Conservation (phyloP, 2,888 invertebrate species). For the Ormyrus rosae region DNA sequence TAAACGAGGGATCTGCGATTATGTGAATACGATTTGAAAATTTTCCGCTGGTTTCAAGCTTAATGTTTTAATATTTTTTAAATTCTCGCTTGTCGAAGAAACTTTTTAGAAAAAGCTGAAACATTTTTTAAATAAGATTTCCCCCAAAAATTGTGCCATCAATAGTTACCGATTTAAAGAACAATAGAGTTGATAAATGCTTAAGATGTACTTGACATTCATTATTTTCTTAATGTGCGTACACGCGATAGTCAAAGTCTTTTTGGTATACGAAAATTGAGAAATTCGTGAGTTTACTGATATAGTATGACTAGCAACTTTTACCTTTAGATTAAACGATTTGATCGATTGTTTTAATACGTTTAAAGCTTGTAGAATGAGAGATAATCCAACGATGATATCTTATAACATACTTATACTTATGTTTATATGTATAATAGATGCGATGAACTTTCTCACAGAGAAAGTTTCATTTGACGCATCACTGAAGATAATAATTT, state of each 20-base stretch:
- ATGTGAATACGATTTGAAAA: too few species aligned
- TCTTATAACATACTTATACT: constrained; percentile 40
- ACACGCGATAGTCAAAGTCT: constrained; percentile 25
- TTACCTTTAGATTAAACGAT: constrained; percentile 10
- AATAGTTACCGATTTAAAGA: constrained; percentile 19
- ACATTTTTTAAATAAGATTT: neutral
- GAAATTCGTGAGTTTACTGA: constrained; percentile 30
- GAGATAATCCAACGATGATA: constrained; percentile 31
- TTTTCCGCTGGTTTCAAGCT: too few species aligned
- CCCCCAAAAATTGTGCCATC: neutral
- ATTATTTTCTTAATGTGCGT: constrained; percentile 15
- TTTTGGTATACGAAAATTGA: constrained; percentile 38
- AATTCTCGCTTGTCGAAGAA: too few species aligned
- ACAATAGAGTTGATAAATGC: constrained; percentile 5
- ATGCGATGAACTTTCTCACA: constrained; percentile 51
- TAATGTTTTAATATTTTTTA: too few species aligned
- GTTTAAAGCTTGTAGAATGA: constrained; percentile 36
- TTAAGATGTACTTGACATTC: neutral
- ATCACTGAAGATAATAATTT: constrained; percentile 28
- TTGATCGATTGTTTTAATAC: constrained; percentile 25
- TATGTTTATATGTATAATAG: constrained; percentile 41
- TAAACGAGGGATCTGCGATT: too few species aligned
- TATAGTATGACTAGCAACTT: constrained; percentile 8
- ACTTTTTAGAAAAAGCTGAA: too few species aligned
- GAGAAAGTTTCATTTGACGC: constrained; percentile 45